Base-by-base conservation (phyloP, 2,797 vertebrate genomes). In the Enteromius mattozi region DNA sequence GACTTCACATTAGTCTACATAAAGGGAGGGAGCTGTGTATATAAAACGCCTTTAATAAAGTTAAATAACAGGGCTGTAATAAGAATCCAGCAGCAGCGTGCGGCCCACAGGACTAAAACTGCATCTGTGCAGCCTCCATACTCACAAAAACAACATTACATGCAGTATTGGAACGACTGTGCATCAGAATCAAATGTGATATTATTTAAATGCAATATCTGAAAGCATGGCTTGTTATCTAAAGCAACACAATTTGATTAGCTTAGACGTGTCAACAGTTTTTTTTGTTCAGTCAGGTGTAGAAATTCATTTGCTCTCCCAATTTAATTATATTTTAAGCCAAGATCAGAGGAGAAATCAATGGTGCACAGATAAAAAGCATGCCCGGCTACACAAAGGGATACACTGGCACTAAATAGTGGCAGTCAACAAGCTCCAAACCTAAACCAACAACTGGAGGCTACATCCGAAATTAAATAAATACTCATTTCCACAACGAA, bases 1-100 rank as follows among this genome's bases (percentile, higher is more conserved):
- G 89, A 83, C 89, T 78, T 80, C 76, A 87, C 90, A 88, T 89
- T 89, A 87, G 90, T 91, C 91, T 90, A 90, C 89, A 90, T 91
- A 86, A 90, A 89, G 88, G 78, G 89, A 91, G 90, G 79, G 87
- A 89, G 80, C 85, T 69, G 78, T 84, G 85, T 80, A 87, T 85
- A 88, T 89, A 87, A 86, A 87, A 86, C 89, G 80, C 81, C 76
- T 83, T 83, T 89, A 89, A 88, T 89, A 92, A 91, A 90, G 83
- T 71, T 83, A 88, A 91, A 89, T 87, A 91, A 75, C 37, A 87
- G 85, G 84, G 72, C 82, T 90, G 81, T 87, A 91, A 91, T 92
- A 91, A 89, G 89, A 86, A 82, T 30, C 75, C 79, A 66, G 51
- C 61, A 30, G 69, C 68, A 78, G 63, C 24, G 84, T 78, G 37